phyloP scores from a whole-genome alignment of 2,888 invertebrate genomes.

The Ectemnius continuus region DNA sequence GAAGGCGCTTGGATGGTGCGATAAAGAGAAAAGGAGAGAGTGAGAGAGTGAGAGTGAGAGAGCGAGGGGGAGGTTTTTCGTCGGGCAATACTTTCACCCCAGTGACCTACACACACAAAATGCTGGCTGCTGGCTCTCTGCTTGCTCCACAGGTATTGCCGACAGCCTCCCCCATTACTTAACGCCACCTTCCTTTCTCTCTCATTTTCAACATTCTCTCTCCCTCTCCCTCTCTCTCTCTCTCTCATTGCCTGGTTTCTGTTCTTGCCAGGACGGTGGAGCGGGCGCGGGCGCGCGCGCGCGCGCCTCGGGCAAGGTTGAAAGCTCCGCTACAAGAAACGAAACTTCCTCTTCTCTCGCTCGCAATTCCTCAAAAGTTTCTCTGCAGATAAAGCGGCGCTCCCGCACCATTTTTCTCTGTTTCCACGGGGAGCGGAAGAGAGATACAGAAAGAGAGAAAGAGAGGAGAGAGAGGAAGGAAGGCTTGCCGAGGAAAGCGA shows the following conservation, averaged over 20 bases:
- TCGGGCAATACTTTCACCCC: neutral
- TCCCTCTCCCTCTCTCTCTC: neutral
- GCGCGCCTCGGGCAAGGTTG: conserved; percentile 1
- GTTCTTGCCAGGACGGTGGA: too few species aligned
- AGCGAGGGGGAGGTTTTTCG: neutral
- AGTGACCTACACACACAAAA: conserved; percentile 7
- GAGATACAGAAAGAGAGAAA: too few species aligned
- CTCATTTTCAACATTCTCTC: neutral
- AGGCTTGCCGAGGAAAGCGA: neutral
- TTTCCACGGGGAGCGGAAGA: neutral
- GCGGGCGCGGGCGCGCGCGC: too few species aligned
- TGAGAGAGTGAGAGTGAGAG: too few species aligned
- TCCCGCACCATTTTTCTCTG: conserved; percentile 1
- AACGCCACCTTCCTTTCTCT: neutral
- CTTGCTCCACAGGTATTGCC: conserved; percentile 8
- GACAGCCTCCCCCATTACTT: neutral
- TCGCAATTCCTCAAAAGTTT: conserved; percentile 3
- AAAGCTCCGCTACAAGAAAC: conserved; percentile 10
- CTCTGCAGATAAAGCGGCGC: neutral
- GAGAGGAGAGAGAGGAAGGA: too few species aligned
- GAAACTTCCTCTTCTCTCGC: conserved; percentile 6
- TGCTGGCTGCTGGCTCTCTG: neutral
- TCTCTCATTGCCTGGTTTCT: too few species aligned
- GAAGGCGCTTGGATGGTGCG: too few species aligned
- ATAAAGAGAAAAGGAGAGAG: too few species aligned